Evolutionary conservation across 2,888 invertebrate genomes (phyloP).

Genomic region (Eristalis pertinax): DNA sequence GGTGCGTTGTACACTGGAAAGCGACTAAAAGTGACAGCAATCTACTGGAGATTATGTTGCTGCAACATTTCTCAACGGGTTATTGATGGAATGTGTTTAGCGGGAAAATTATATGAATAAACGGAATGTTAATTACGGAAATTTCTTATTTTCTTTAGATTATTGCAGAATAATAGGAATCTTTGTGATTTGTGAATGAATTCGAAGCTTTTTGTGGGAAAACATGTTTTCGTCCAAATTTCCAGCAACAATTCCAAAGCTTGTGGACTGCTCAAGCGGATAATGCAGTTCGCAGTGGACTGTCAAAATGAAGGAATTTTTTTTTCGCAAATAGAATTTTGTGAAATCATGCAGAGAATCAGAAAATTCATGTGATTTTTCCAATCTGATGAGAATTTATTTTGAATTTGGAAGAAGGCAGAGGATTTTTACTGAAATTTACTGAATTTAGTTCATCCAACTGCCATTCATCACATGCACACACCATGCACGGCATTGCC

Average conservation of each 20-base stretch:
- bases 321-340: neutral
- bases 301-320: neutral
- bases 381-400: neutral
- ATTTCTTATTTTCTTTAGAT: neutral
- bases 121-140: neutral
- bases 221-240: neutral
- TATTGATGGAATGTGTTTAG: neutral
- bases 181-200: neutral
- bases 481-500: neutral
- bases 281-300: neutral
- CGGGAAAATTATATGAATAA: neutral
- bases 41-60: conserved; percentile 1
- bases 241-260: neutral
- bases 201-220: neutral
- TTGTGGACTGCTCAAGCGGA: neutral
- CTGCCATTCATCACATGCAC: neutral
- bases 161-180: neutral
- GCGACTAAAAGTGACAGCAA: conserved; percentile 1
- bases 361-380: neutral
- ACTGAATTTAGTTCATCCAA: neutral
- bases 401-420: too few relatives aligned
- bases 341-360: too few relatives aligned
- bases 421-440: neutral
- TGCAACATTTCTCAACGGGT: conserved; percentile 6
- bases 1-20: neutral